A percentile compares a stretch with the other conserved stretches of the same genome.
Evolutionary conservation across 2,888 invertebrate genomes (phyloP).

Genomic region (Cylindroiulus punctatus): DNA sequence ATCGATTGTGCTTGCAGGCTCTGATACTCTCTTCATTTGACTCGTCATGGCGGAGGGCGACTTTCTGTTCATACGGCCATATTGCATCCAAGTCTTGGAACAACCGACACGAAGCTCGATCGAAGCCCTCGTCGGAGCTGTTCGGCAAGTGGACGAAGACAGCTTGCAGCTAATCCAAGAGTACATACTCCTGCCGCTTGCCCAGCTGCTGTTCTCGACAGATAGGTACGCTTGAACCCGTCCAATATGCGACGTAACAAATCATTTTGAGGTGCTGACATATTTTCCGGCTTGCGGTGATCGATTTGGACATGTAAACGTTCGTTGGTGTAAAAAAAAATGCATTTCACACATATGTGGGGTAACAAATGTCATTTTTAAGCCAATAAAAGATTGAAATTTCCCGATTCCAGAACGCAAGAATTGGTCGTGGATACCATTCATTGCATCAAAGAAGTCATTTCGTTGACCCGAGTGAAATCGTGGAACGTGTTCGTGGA

Average conservation of each 20-base stretch:
- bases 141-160: background rate
- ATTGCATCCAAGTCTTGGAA: background rate
- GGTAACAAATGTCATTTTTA: no score
- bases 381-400: background rate
- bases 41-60: slow-evolving; percentile 19
- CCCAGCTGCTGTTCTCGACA: background rate
- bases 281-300: no score
- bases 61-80: slow-evolving; percentile 39
- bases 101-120: background rate
- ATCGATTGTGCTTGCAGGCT: no score
- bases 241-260: no score
- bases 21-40: background rate
- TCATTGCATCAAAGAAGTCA: slow-evolving; percentile 5
- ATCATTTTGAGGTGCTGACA: no score
- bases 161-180: slow-evolving; percentile 2
- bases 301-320: no score
- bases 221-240: background rate
- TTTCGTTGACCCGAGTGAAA: background rate
- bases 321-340: no score
- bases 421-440: slow-evolving; percentile 38
- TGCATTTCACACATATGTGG: no score
- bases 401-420: background rate
- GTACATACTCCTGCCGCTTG: slow-evolving; percentile 10
- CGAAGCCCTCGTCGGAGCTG: background rate
- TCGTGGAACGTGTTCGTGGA: slow-evolving; percentile 16